phyloP scores from a whole-genome alignment of 23 tunicate species.

The Styela plicata region DNA sequence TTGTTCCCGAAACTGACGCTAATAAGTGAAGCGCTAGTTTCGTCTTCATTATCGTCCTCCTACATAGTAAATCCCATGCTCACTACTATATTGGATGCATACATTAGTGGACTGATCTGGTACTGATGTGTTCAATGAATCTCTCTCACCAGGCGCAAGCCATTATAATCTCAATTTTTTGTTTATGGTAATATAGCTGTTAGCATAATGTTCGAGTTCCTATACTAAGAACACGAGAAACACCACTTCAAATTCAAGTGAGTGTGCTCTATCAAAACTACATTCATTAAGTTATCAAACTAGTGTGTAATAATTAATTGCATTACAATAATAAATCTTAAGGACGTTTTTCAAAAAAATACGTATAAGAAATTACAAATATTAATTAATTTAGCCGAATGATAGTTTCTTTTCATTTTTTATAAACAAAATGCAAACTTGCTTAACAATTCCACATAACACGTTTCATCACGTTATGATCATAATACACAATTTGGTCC shows the following conservation, averaged over 20 bases:
- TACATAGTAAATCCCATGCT: constrained; percentile 28
- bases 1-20: constrained; percentile 75
- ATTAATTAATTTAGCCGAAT: too few species aligned
- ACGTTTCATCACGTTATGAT: too few species aligned
- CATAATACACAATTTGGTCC: too few species aligned
- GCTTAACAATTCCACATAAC: too few species aligned
- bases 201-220: background rate
- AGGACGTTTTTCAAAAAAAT: too few species aligned
- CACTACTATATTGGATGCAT: constrained; percentile 38
- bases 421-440: too few species aligned
- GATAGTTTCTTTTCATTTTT: too few species aligned
- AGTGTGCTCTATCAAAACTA: background rate
- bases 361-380: too few species aligned
- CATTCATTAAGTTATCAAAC: background rate
- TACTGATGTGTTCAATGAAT: constrained; percentile 16
- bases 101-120: constrained; percentile 16
- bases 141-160: constrained; percentile 18
- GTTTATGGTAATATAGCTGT: background rate
- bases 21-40: constrained; percentile 61
- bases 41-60: constrained; percentile 61
- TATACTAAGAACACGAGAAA: background rate
- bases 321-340: too few species aligned
- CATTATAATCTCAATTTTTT: background rate
- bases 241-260: background rate
- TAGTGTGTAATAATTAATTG: too few species aligned